Base-by-base conservation (phyloP, 2,113 vertebrate species). In the Maccullochella peelii region DNA sequence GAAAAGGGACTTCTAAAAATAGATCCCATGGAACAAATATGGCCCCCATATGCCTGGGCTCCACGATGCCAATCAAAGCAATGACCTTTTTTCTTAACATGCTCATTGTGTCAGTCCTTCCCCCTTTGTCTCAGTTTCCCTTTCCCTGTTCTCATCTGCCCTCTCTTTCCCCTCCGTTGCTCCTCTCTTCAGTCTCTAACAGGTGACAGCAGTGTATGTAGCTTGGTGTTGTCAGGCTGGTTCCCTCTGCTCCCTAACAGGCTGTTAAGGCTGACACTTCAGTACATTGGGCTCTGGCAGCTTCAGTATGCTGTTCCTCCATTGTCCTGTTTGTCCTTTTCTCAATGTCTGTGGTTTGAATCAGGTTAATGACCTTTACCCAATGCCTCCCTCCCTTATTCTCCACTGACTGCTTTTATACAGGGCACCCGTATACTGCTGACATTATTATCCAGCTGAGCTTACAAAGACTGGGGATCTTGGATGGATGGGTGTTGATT, bases 1-100 rank as follows among this genome's bases (percentile, higher is more conserved):
- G 69, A 74, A 79, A 86, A 78, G n/a, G 36, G 8, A 66, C 77
- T 57, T 78, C 85, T 87, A 89, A 83, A 88, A 85, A 91, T 86
- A 94, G 70, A 63, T 66, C 49, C 40, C 4, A 4, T 52, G 25
- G 36, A 86, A 66, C 20, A 38, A 55, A 82, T 83, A 33, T 33
- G 33, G 59, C 50, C 55, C 59, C 69, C 42, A 11, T 68, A 36
- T 71, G 63, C 73, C 52, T 21, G 21, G 23, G 20, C 69, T 90
- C 79, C 67, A 58, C 36, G 27, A 58, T 49, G 57, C 79, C 63
- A 84, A 44, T 86, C 49, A 70, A 67, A 55, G 21, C 73, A 65
- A 21, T 83, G 82, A 86, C 84, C 86, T 88, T 90, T 88, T 65
- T 77, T 76, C 36, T 81, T 54, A 76, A 54, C 74, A 52, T 54